These are phyloP conservation scores for Pterocles gutturalis DNA, from an alignment of 2,113 vertebrate species.

Conservation along the genomic window DNA sequence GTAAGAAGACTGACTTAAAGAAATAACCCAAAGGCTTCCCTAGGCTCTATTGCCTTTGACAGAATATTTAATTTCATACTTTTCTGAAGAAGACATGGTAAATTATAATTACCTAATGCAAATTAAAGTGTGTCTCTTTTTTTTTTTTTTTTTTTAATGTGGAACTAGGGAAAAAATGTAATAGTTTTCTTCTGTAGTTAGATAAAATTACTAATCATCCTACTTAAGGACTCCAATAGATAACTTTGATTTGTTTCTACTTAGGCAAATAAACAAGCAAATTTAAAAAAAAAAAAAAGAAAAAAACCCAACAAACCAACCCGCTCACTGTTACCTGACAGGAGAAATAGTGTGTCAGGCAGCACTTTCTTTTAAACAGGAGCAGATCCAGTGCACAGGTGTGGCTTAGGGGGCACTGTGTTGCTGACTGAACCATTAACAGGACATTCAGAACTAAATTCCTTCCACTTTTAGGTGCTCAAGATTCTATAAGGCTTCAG, in stretches of 20 bases:
- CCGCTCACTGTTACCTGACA: not conserved
- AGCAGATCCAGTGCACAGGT: not conserved
- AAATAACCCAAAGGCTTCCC: not conserved
- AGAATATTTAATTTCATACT: not conserved
- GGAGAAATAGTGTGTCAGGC: not conserved
- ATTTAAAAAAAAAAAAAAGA: not conserved
- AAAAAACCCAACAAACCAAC: not conserved
- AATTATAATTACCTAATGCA: not conserved
- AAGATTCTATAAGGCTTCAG: not conserved
- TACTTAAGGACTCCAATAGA: not conserved
- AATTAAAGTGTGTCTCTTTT: not conserved
- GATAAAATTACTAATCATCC: not conserved
- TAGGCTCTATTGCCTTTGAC: not conserved
- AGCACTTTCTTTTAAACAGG: not conserved
- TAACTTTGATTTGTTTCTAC: not conserved
- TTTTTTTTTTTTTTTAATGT: not conserved
- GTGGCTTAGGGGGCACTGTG: constrained; percentile 3
- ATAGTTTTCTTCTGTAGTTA: not conserved
- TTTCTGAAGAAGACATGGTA: not conserved
- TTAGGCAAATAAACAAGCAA: not conserved
- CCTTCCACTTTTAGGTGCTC: not conserved
- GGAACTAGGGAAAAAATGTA: not conserved
- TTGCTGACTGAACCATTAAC: not conserved
- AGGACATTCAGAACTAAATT: not conserved
- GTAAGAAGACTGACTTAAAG: not conserved